These are phyloP conservation scores for Ciconia boyciana DNA, from an alignment of 2,113 vertebrate species.

Conservation along the genomic window DNA sequence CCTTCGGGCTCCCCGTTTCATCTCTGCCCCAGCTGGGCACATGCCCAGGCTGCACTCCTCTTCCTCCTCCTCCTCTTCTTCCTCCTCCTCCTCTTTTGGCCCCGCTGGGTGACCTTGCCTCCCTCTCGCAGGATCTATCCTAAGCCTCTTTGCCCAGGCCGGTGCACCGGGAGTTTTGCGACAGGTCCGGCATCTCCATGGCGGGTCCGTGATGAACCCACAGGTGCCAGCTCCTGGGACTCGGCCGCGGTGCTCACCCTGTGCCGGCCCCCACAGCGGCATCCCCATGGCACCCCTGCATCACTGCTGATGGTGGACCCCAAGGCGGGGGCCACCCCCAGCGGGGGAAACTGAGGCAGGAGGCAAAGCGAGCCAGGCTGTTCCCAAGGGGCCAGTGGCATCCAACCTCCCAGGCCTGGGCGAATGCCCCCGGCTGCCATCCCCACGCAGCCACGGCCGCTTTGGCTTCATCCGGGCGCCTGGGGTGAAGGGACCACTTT, in stretches of 20 bases:
- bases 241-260: fast-evolving
- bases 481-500: fast-evolving
- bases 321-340: fast-evolving
- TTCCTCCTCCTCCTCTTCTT: not conserved
- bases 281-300: not conserved
- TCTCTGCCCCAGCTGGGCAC: not conserved
- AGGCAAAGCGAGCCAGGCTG: fast-evolving
- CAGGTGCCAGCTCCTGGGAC: not conserved
- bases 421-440: fast-evolving
- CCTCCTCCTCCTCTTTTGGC: not conserved
- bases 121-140: not conserved
- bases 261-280: not conserved
- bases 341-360: not conserved
- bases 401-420: fast-evolving
- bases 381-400: not conserved
- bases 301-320: fast-evolving
- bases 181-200: fast-evolving
- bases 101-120: not conserved
- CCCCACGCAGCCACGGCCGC: fast-evolving
- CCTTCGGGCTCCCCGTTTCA: not conserved
- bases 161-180: not conserved
- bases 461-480: fast-evolving
- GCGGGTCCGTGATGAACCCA: fast-evolving
- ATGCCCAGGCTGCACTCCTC: not conserved
- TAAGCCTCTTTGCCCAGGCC: fast-evolving